Evolutionary conservation across 1,140 invertebrate species (phyloP).

Genomic region (Linepithema humile): DNA sequence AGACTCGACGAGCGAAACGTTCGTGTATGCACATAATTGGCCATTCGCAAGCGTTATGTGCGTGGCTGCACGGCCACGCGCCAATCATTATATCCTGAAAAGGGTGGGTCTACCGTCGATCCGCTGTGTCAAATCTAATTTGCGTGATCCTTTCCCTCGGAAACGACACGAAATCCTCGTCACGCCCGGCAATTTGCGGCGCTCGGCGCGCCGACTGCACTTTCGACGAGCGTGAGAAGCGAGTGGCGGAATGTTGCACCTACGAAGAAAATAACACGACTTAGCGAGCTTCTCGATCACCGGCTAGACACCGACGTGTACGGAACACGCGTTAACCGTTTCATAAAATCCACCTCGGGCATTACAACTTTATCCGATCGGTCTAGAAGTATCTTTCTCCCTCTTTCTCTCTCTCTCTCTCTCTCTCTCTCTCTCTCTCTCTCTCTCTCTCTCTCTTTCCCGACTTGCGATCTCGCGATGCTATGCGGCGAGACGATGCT

Average conservation of each 20-base stretch:
- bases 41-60: neutral
- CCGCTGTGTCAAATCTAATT: slow-evolving; percentile 69
- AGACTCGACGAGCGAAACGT: neutral
- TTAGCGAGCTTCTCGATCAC: slow-evolving; percentile 35
- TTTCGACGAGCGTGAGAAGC: slow-evolving; percentile 57
- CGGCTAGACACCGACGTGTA: slow-evolving; percentile 5
- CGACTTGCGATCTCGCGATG: neutral
- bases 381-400: neutral
- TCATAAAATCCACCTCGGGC: slow-evolving; percentile 29
- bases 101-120: slow-evolving; percentile 48
- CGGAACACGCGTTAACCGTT: slow-evolving; percentile 18
- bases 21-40: neutral
- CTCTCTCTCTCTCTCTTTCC: neutral
- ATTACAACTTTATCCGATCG: slow-evolving; percentile 38
- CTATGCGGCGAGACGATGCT: neutral
- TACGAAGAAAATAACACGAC: slow-evolving; percentile 54
- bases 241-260: slow-evolving; percentile 55
- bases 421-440: no score
- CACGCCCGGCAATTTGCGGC: slow-evolving; percentile 50
- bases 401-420: no score
- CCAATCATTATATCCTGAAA: slow-evolving; percentile 57
- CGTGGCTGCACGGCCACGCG: slow-evolving; percentile 59
- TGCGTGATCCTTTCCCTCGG: slow-evolving; percentile 62
- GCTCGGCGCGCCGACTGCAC: slow-evolving; percentile 22
- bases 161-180: slow-evolving; percentile 56